Evolutionary conservation across 2,113 vertebrate genomes (phyloP).

Genomic region (Vulpes ferrilata): DNA sequence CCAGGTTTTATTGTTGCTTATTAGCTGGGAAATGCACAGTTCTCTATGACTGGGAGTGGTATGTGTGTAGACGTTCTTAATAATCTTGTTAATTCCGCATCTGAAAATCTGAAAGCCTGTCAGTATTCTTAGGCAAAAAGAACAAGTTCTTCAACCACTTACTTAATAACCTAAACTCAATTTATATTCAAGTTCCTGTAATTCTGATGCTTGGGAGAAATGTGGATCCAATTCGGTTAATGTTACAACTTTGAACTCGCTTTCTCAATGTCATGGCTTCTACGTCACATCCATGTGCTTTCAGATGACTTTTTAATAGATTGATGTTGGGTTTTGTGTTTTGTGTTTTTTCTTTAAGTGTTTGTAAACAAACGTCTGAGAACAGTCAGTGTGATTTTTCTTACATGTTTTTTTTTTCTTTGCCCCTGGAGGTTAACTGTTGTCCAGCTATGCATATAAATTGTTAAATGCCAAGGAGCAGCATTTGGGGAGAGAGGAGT

Average conservation of each 20-base stretch:
- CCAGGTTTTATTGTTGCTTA: conserved; percentile 12
- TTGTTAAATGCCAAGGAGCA: neutral
- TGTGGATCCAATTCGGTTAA: neutral
- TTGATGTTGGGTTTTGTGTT: neutral
- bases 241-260: conserved; percentile 40
- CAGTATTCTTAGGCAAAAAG: conserved; percentile 44
- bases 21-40: conserved; percentile 51
- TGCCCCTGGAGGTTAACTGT: conserved; percentile 6
- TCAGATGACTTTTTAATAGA: conserved; percentile 58
- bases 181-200: neutral
- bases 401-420: conserved; percentile 49
- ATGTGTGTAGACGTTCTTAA: conserved; percentile 60
- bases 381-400: conserved; percentile 28
- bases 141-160: conserved; percentile 58
- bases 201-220: neutral
- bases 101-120: conserved; percentile 44
- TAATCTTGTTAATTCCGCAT: conserved; percentile 28
- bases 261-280: conserved; percentile 18
- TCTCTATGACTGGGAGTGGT: conserved; percentile 33
- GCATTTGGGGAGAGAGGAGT: neutral
- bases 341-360: neutral
- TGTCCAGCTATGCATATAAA: neutral
- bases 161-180: conserved; percentile 33
- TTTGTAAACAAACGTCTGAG: neutral
- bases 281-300: conserved; percentile 40